A percentile compares a stretch with the other conserved stretches of the same genome.
Evolutionary conservation across 2,113 vertebrate species (phyloP).

Genomic region (Crotophaga sulcirostris): DNA sequence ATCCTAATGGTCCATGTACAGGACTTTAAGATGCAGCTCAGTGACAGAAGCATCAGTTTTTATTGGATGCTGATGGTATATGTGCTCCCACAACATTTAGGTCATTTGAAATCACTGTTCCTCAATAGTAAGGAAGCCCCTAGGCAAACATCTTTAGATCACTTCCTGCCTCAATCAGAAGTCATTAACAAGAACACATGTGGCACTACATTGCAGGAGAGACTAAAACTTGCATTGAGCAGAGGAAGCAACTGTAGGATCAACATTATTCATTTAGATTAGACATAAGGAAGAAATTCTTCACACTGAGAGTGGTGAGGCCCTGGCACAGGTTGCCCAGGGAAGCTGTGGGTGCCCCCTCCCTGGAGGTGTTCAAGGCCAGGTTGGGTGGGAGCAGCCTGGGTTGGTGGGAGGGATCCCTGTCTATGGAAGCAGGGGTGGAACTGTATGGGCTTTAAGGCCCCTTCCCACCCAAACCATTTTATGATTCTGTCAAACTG

Average conservation of each 20-base stretch:
- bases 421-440: too few species aligned
- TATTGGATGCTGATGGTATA: neutral
- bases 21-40: neutral
- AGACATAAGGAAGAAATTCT: too few species aligned
- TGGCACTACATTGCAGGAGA: neutral
- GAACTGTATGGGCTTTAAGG: too few species aligned
- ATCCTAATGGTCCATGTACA: neutral
- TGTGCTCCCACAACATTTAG: neutral
- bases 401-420: too few species aligned
- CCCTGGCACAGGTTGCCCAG: too few species aligned
- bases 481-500: neutral
- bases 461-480: too few species aligned
- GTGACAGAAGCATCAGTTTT: neutral
- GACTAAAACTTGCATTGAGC: neutral
- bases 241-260: neutral
- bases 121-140: neutral
- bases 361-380: too few species aligned
- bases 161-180: neutral
- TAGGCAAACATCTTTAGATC: neutral
- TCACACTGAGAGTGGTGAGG: too few species aligned
- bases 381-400: too few species aligned
- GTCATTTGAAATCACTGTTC: neutral
- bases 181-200: neutral
- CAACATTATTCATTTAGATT: neutral
- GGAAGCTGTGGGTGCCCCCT: too few species aligned